Evolutionary conservation across 2,888 invertebrate genomes (phyloP).

Genomic region (Morpho achilles): DNA sequence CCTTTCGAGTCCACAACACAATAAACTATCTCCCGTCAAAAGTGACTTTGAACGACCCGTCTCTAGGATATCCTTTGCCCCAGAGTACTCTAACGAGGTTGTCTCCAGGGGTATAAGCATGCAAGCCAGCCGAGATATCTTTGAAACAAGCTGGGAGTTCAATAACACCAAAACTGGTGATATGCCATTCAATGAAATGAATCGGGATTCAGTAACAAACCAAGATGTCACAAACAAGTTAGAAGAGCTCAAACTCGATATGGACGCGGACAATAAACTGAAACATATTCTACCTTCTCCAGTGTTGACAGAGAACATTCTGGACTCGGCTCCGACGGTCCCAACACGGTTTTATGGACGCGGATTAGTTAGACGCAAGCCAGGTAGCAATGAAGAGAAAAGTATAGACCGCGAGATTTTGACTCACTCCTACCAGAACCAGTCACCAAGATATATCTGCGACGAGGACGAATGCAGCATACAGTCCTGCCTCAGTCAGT

Average conservation of each 20-base stretch:
- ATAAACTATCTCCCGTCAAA: conserved; percentile 55
- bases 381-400: conserved; percentile 45
- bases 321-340: conserved; percentile 40
- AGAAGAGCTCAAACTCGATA: conserved; percentile 57
- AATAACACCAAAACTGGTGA: conserved; percentile 51
- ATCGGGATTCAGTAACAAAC: background rate
- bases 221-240: conserved; percentile 37
- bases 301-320: conserved; percentile 37
- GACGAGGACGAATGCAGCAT: conserved; percentile 91
- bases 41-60: conserved; percentile 60
- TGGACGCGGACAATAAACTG: conserved; percentile 41
- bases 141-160: conserved; percentile 61
- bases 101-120: conserved; percentile 65
- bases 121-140: conserved; percentile 54
- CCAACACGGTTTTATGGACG: conserved; percentile 36
- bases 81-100: conserved; percentile 63
- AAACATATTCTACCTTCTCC: conserved; percentile 50
- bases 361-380: conserved; percentile 29
- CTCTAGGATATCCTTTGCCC: conserved; percentile 52
- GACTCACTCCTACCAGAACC: conserved; percentile 60
- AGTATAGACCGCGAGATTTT: conserved; percentile 46
- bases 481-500: conserved; percentile 94
- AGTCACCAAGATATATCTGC: conserved; percentile 83
- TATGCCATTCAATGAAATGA: conserved; percentile 40
- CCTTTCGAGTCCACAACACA: conserved; percentile 70